phyloP scores from a whole-genome alignment of 1,140 invertebrate species.

The Marisa cornuarietis region DNA sequence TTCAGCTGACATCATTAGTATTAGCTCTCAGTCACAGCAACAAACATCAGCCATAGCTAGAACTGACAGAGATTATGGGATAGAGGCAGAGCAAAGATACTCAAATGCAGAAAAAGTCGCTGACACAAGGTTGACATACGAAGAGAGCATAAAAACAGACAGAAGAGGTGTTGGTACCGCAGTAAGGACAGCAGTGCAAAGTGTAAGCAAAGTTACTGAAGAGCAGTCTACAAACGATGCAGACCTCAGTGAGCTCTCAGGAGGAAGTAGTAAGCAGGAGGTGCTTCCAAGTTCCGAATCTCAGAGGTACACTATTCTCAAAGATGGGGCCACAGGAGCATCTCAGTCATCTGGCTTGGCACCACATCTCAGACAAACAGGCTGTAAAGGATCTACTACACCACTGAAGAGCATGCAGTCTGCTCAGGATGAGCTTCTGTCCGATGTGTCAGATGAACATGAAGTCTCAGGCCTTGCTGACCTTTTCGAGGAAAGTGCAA shows the following conservation, averaged over 20 bases:
- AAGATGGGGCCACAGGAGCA: no score
- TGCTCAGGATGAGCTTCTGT: neutral
- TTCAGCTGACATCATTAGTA: neutral
- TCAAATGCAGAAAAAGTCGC: neutral
- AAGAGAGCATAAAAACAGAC: no score
- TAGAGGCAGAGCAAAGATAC: neutral
- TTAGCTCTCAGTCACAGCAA: slow-evolving; percentile 8
- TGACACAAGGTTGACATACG: neutral
- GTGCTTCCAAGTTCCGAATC: neutral
- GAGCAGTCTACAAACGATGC: no score
- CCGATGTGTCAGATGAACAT: neutral
- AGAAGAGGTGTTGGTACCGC: no score
- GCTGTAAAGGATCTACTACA: neutral
- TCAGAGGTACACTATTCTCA: neutral
- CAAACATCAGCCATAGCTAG: no score
- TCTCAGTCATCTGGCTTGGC: neutral
- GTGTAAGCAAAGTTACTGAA: no score
- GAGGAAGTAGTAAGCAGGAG: no score
- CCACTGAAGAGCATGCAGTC: neutral
- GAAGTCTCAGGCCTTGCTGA: slow-evolving; percentile 15
- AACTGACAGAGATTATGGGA: neutral
- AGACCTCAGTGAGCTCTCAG: no score
- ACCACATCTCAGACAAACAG: neutral
- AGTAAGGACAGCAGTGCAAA: no score
- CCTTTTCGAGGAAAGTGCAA: slow-evolving; percentile 12